These are phyloP conservation scores for Rhorus exstirpatorius DNA, from an alignment of 2,888 invertebrate species.

Conservation along the genomic window DNA sequence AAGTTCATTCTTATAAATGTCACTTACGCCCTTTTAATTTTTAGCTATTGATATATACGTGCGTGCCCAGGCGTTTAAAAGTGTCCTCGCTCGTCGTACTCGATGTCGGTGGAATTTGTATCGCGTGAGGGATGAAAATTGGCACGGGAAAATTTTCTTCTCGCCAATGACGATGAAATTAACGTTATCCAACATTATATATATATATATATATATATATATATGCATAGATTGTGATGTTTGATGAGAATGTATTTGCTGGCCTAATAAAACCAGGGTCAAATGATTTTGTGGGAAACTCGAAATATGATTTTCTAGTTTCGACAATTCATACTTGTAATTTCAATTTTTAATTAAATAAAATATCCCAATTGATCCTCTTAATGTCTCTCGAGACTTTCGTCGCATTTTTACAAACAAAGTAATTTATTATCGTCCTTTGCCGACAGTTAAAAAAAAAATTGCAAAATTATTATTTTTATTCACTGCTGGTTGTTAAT, in stretches of 20 bases:
- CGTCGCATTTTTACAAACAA: no score
- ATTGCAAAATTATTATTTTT: no score
- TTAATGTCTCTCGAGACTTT: no score
- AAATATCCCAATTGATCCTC: no score
- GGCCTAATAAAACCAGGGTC: slow-evolving; percentile 17
- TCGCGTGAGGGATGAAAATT: slow-evolving; percentile 26
- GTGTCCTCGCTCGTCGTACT: slow-evolving; percentile 38
- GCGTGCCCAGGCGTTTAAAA: neutral
- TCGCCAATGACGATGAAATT: slow-evolving; percentile 44
- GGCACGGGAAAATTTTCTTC: slow-evolving; percentile 51
- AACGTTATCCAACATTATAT: neutral
- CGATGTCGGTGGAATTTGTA: slow-evolving; percentile 10
- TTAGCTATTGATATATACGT: no score
- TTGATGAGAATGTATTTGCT: slow-evolving; percentile 5
- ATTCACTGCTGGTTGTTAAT: no score
- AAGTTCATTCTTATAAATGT: slow-evolving; percentile 3
- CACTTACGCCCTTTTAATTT: slow-evolving; percentile 2
- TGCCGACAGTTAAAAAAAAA: no score
- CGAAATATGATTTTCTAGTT: no score
- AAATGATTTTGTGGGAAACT: neutral
- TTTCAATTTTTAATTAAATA: no score
- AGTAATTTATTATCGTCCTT: no score
- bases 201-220: neutral
- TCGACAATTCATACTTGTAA: no score
- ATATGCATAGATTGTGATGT: neutral